Evolutionary conservation across 2,797 vertebrate species (phyloP).

Genomic region (Dryobates pubescens): DNA sequence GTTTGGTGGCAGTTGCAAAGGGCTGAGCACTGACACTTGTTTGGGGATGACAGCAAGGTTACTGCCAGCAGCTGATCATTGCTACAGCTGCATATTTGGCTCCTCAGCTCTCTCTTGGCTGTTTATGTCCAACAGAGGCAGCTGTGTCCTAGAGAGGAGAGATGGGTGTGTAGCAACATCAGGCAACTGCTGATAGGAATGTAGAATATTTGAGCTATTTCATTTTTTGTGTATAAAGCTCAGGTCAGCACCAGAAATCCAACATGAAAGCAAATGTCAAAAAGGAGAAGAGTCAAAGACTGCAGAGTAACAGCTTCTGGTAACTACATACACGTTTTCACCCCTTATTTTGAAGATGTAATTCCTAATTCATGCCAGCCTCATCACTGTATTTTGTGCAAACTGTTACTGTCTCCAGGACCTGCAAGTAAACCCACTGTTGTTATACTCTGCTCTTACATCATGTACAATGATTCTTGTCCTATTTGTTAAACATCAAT

Average conservation of each 20-base stretch:
- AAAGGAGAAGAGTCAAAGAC: background rate
- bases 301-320: background rate
- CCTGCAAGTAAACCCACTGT: constrained; percentile 14
- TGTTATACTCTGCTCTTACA: constrained; percentile 3
- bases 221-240: background rate
- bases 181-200: background rate
- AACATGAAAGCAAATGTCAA: background rate
- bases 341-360: background rate
- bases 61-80: rapidly evolving
- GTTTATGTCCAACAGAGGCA: background rate
- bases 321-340: background rate
- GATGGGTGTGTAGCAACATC: background rate
- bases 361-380: background rate
- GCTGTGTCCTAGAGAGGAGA: background rate
- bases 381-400: background rate
- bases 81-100: background rate
- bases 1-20: background rate
- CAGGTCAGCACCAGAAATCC: background rate
- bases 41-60: background rate
- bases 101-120: background rate
- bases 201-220: constrained; percentile 26
- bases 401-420: background rate
- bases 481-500: constrained; percentile 42
- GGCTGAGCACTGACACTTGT: background rate
- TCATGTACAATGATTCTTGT: background rate